Evolutionary conservation across 1,140 invertebrate species (phyloP).

Genomic region (Saccostrea glomerata): DNA sequence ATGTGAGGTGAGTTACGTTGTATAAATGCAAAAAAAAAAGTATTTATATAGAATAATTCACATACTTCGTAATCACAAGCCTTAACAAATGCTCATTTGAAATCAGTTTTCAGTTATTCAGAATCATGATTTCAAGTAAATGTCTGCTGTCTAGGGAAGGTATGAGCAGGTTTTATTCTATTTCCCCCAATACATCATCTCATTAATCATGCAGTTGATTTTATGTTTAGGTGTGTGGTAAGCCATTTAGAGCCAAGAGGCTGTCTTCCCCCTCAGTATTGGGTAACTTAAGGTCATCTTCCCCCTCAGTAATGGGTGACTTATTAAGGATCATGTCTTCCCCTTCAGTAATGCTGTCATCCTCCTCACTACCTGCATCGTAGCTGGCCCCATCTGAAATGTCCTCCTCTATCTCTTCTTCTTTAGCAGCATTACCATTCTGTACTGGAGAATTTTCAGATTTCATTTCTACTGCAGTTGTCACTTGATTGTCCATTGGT

Average conservation of each 20-base stretch:
- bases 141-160: too few species aligned
- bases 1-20: slow-evolving; percentile 67
- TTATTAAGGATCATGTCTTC: background rate
- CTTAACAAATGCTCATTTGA: too few species aligned
- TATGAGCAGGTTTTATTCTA: too few species aligned
- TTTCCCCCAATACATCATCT: too few species aligned
- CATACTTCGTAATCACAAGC: too few species aligned
- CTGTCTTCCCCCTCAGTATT: too few species aligned
- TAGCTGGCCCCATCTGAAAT: background rate
- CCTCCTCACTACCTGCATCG: slow-evolving; percentile 34
- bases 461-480: background rate
- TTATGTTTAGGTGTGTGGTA: slow-evolving; percentile 64
- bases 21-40: background rate
- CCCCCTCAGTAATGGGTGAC: background rate
- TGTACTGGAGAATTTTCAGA: background rate
- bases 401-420: slow-evolving; percentile 36
- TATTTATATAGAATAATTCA: too few species aligned
- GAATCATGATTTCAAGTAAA: too few species aligned
- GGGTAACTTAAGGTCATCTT: background rate
- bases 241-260: slow-evolving; percentile 68
- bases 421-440: slow-evolving; percentile 33
- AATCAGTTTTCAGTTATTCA: too few species aligned
- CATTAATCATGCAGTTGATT: too few species aligned
- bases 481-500: slow-evolving; percentile 24
- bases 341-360: slow-evolving; percentile 46